phyloP scores from a whole-genome alignment of 2,113 vertebrate species.

The Chaetorhynchus papuensis region DNA sequence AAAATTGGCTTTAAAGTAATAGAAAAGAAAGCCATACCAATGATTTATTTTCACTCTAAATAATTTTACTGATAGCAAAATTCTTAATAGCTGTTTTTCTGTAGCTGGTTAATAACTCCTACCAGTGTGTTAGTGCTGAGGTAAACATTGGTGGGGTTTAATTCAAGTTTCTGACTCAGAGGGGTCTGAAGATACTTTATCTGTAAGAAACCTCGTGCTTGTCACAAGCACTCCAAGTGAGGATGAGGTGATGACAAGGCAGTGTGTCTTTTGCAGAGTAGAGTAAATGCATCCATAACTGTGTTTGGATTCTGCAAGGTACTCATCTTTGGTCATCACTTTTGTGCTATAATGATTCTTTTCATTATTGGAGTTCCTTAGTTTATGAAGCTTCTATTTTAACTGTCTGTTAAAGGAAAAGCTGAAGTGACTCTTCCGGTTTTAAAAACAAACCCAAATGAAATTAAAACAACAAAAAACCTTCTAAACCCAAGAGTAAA shows the following conservation, averaged over 20 bases:
- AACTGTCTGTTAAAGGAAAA: background rate
- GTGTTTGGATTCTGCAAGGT: background rate
- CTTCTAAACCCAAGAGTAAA: background rate
- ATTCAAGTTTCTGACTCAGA: background rate
- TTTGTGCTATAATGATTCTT: background rate
- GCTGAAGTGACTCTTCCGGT: background rate
- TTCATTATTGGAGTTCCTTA: background rate
- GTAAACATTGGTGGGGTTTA: background rate
- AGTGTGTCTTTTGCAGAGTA: background rate
- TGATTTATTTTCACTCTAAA: background rate
- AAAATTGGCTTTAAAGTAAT: background rate
- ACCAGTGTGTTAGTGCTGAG: background rate
- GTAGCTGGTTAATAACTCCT: background rate
- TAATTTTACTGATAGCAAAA: background rate
- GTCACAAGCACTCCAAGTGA: background rate
- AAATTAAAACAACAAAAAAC: background rate
- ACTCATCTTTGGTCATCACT: rapidly evolving
- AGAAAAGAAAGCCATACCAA: background rate
- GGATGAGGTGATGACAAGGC: background rate
- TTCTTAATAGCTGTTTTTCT: background rate
- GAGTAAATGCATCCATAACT: background rate
- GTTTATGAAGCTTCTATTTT: background rate
- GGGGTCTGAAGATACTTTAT: background rate
- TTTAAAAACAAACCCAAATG: background rate
- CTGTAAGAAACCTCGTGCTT: background rate